Conservation (phyloP, 2,797 vertebrate species). For the Capromys pilorides region DNA sequence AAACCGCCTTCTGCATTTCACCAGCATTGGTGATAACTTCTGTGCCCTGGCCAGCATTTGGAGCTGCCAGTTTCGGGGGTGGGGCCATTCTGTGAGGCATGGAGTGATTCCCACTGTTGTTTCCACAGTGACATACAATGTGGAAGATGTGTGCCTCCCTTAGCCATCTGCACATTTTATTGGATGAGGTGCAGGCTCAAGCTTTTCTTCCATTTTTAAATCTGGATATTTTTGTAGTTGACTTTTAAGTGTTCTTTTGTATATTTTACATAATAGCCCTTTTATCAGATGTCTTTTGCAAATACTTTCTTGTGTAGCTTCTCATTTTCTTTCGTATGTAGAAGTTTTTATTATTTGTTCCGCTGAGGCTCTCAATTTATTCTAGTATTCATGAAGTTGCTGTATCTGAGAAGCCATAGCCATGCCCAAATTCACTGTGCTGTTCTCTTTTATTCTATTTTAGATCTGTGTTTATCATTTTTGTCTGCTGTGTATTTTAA, state of each 20-base stretch:
- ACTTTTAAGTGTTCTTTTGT: neutral
- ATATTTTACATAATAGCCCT: neutral
- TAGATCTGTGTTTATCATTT: neutral
- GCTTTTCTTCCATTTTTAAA: neutral
- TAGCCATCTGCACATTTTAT: neutral
- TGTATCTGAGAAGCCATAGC: neutral
- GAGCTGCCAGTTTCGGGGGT: too few relatives aligned
- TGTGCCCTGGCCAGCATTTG: neutral
- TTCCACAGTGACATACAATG: neutral
- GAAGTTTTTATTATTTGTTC: neutral
- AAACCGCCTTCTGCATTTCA: neutral
- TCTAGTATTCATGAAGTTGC: neutral
- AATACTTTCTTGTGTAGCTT: neutral
- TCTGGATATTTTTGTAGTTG: neutral
- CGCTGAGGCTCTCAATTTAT: neutral
- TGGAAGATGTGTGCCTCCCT: neutral
- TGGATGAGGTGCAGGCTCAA: neutral
- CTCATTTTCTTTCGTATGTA: neutral
- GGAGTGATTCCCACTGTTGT: neutral
- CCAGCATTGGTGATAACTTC: neutral
- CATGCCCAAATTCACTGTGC: neutral
- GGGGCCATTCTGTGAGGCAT: neutral
- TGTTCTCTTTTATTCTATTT: neutral
- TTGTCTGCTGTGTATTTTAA: neutral
- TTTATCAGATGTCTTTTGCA: neutral